A percentile compares a stretch with the other conserved stretches of the same genome.
Conservation (phyloP, 2,113 vertebrate genomes). For the Crocuta crocuta region DNA sequence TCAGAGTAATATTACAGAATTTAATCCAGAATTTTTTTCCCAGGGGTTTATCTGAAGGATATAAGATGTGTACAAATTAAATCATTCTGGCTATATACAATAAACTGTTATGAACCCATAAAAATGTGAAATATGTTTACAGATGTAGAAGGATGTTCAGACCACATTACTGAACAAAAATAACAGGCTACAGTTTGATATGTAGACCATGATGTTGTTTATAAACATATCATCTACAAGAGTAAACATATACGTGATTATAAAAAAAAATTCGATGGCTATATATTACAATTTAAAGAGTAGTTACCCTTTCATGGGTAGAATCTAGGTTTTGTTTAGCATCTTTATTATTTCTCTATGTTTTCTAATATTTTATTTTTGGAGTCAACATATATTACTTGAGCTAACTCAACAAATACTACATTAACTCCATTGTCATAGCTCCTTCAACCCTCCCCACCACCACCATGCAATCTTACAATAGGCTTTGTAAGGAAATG, state of each 20-base stretch:
- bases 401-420: neutral
- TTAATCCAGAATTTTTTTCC: neutral
- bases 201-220: neutral
- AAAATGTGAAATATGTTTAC: slow-evolving; percentile 21
- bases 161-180: neutral
- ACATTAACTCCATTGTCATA: neutral
- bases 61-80: neutral
- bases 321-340: neutral
- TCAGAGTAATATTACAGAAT: neutral
- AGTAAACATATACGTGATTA: neutral
- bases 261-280: neutral
- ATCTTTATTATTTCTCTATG: neutral
- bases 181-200: neutral
- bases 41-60: neutral
- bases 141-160: neutral
- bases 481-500: neutral
- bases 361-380: slow-evolving; percentile 2
- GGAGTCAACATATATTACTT: neutral
- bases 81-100: neutral
- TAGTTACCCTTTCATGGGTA: neutral
- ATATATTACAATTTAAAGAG: neutral
- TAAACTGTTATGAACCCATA: neutral
- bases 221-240: neutral
- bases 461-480: neutral
- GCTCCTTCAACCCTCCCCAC: neutral